A percentile compares a stretch with the other conserved stretches of the same genome.
Evolutionary conservation across 2,113 vertebrate genomes (phyloP).

Genomic region (Eulacestoma nigropectus): DNA sequence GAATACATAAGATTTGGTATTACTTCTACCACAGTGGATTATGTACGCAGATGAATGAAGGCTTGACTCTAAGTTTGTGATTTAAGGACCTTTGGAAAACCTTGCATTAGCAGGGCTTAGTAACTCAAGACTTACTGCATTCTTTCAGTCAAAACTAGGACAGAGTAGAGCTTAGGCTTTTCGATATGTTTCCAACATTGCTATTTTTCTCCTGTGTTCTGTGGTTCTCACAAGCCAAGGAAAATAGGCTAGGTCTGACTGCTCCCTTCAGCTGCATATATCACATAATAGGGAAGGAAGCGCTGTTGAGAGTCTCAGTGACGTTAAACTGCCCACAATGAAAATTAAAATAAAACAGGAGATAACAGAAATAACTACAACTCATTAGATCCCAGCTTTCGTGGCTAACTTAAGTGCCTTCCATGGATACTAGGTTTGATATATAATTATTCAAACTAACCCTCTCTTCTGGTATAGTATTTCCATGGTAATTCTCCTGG

Average conservation of each 20-base stretch:
- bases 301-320: neutral
- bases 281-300: neutral
- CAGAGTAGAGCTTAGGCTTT: neutral
- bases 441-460: neutral
- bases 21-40: neutral
- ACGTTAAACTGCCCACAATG: neutral
- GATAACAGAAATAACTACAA: neutral
- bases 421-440: neutral
- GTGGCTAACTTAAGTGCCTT: neutral
- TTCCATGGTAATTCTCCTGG: neutral
- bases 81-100: neutral
- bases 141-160: neutral
- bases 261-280: neutral
- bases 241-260: neutral
- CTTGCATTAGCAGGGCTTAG: fast-evolving
- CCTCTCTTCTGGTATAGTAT: neutral
- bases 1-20: neutral
- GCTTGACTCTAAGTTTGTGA: neutral
- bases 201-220: neutral
- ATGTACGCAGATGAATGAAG: neutral
- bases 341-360: neutral
- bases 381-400: neutral
- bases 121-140: neutral
- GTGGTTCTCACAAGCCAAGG: neutral
- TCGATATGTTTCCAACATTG: neutral